phyloP scores from a whole-genome alignment of 2,888 invertebrate genomes.

The Clusia tigrina region DNA sequence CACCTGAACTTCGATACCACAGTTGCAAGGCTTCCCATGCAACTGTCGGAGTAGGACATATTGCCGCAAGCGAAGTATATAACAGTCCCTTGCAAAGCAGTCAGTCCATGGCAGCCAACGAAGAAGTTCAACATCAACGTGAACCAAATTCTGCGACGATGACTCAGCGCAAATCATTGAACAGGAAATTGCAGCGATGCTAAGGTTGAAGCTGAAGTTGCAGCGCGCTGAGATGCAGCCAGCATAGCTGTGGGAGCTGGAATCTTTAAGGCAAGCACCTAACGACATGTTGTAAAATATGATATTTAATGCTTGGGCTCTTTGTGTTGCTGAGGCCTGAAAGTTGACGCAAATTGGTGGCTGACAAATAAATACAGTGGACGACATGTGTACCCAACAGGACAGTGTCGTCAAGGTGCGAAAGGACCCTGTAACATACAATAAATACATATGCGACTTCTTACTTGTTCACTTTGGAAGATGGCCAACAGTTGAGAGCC shows the following conservation, averaged over 20 bases:
- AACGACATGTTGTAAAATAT: conserved; percentile 39
- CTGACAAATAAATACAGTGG: background rate
- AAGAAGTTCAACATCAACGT: too few relatives aligned
- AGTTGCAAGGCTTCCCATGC: too few relatives aligned
- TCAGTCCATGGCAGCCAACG: too few relatives aligned
- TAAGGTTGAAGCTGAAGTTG: conserved; percentile 7
- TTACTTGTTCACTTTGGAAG: too few relatives aligned
- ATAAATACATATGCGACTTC: too few relatives aligned
- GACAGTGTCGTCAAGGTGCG: too few relatives aligned
- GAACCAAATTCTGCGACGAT: conserved; percentile 34
- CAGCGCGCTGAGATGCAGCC: conserved; percentile 43
- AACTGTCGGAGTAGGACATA: too few relatives aligned
- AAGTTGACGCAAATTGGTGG: conserved; percentile 15
- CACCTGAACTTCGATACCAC: too few relatives aligned
- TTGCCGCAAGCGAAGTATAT: too few relatives aligned
- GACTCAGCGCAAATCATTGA: conserved; percentile 48
- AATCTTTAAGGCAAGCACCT: conserved; percentile 28
- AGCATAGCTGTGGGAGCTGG: conserved; percentile 15
- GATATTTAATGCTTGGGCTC: conserved; percentile 32
- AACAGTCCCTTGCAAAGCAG: too few relatives aligned
- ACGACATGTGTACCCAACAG: background rate
- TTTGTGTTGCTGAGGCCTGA: conserved; percentile 4
- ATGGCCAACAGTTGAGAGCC: too few relatives aligned
- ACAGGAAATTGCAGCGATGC: conserved; percentile 40
- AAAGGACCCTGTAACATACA: too few relatives aligned